Evolutionary conservation across 2,113 vertebrate species (phyloP).

Genomic region (Podiceps cristatus): DNA sequence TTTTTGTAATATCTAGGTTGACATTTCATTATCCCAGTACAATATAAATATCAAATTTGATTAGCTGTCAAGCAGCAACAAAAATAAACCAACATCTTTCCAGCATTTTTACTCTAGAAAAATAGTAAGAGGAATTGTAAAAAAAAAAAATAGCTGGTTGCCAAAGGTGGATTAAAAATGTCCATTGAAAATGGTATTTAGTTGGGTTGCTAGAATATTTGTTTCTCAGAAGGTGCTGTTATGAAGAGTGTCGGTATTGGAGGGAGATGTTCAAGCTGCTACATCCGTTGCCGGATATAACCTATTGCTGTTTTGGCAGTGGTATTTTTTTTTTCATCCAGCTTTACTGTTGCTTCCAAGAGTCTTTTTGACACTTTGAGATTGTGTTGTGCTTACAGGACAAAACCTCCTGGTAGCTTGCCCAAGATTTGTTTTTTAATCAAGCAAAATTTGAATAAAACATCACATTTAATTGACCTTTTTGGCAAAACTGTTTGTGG

Average conservation of each 20-base stretch:
- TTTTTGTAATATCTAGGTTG: slow-evolving; percentile 12
- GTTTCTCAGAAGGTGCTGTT: background rate
- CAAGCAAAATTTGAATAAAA: background rate
- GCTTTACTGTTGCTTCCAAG: background rate
- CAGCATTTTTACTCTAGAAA: background rate
- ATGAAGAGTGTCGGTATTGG: background rate
- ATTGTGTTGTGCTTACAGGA: background rate
- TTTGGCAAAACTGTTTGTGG: background rate
- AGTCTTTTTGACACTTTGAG: background rate
- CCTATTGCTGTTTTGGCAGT: background rate
- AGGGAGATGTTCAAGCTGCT: background rate
- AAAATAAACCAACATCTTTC: background rate
- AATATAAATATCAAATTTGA: slow-evolving; percentile 36
- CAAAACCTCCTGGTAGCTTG: background rate
- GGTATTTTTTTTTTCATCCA: background rate
- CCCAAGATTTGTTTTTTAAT: background rate
- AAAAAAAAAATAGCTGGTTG: background rate
- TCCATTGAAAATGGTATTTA: background rate
- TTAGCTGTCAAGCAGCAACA: slow-evolving; percentile 12
- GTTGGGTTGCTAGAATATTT: background rate
- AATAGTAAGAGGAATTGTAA: background rate
- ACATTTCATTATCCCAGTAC: slow-evolving; percentile 28
- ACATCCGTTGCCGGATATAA: background rate
- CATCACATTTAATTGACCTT: background rate
- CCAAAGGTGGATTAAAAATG: background rate